Base-by-base conservation (phyloP, 1,140 invertebrate genomes). In the Branchinecta lindahli region DNA sequence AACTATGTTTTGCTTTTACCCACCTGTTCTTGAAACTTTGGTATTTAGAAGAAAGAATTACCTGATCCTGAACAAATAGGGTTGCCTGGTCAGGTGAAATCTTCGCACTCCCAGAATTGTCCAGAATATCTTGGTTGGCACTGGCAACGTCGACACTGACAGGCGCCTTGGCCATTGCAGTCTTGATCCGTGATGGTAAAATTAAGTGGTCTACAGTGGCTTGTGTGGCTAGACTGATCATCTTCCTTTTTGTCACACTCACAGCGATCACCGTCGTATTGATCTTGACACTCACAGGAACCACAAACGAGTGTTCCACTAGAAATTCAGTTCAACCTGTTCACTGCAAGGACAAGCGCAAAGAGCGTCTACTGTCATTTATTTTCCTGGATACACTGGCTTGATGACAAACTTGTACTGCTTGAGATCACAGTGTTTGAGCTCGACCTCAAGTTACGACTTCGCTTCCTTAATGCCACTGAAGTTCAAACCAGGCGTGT, bases 201-300 rank as follows among this genome's bases (percentile, higher is more conserved):
- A 68, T 70, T 52, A 45, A 21, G 45, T 73, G 72, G 20, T 72
- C 71, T 20, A 72, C 68, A 46, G 15, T 73, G 68, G 69, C 76
- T 77, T 45, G 74, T 69, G 69, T 76, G 44, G 45, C 18, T 65
- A 46, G 8, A 12, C 44, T 20, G 46, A 66, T 68, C 6, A 4
- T 71, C 65, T 18, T 66, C 8, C 10, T n/a, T 44, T 71, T 46
- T 70, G 21, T 70, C 68, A n/a, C 68, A 67, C 20, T n/a, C 18
- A 69, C 68, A 71, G 66, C 20, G 44, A 67, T 73, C 71, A 12
- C 73, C 73, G 0, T 72, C 72, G 61, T 76, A 72, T 72, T 80
- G 80, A 77, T 83, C 84, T 18, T 79, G 79, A 76, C 83, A 84
- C 67, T 83, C 78, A 74, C 83, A 84, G 45, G 7, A 83, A 79